Conservation (phyloP, 2,888 invertebrate species). For the Junonia oenone region DNA sequence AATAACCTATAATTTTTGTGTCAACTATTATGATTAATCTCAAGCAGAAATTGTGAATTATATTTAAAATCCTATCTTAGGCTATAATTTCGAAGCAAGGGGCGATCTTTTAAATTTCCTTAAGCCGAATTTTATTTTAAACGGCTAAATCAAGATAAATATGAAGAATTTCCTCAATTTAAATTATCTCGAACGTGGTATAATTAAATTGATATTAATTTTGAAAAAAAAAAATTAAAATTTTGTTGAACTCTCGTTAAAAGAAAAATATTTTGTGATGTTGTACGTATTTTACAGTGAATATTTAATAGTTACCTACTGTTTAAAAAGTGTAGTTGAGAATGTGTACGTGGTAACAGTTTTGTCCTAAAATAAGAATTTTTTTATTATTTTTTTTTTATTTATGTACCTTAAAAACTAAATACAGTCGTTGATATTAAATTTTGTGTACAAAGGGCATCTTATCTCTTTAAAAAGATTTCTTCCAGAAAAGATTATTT, state of each 20-base stretch:
- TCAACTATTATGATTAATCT: slow-evolving; percentile 3
- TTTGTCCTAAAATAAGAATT: too few relatives aligned
- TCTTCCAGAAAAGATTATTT: too few relatives aligned
- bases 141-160: background rate
- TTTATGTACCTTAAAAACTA: too few relatives aligned
- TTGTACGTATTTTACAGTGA: background rate
- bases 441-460: too few relatives aligned
- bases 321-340: too few relatives aligned
- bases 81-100: slow-evolving; percentile 3
- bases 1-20: background rate
- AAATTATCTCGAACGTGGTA: background rate
- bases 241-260: background rate
- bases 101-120: background rate
- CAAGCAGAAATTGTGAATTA: slow-evolving; percentile 6
- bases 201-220: background rate
- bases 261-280: background rate
- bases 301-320: too few relatives aligned
- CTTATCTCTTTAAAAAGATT: too few relatives aligned
- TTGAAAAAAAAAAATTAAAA: too few relatives aligned
- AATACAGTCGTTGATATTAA: too few relatives aligned
- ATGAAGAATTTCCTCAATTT: background rate
- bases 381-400: too few relatives aligned
- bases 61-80: slow-evolving; percentile 9
- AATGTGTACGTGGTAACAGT: too few relatives aligned
- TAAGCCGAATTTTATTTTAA: background rate